Base-by-base conservation (phyloP, 2,113 vertebrate species). In the Rhinichthys klamathensis region DNA sequence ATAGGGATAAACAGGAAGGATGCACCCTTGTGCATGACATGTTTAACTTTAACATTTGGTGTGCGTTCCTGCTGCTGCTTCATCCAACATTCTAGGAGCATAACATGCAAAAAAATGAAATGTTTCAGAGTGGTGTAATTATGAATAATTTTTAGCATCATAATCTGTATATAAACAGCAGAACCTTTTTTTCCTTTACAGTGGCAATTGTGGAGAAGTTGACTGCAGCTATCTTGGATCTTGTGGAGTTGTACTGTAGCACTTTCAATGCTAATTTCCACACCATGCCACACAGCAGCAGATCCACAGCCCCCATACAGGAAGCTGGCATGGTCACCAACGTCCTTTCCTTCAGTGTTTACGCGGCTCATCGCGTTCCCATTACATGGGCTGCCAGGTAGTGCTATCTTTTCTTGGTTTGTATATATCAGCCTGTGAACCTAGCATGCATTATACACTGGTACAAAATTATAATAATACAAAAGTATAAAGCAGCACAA, bases 201-300 rank as follows among this genome's bases (percentile, higher is more conserved):
- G 97, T 97, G 84, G 93, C 94, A 83, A 95, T 97, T 4, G 96
- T 98, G 86, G 98, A 99, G 92, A 95, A 94, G 88, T 89, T 99
- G 90, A 99, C 98, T 0, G 97, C 96, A 0, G 96, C 97, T 90
- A 97, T 99, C 92, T 92, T 99, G 92, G 96, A 96, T 81, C 93
- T 99, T 91, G 97, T 99, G 60, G 97, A 97, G 84, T 94, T 99
- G 0, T 99, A 99, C 93, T 98, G 98, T 92, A 96, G 92, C 93
- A 97, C 97, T 0, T 99, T 99, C 89, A 98, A 98, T 0, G 97
- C 98, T 0, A 98, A 99, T 92, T 99, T 99, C 94, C 97, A 99
- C 92, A 91, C 96, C 0, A 93, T 91, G 0, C 90, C 93, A 0
- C 95, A 92, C 0, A 96, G 93, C n/a, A 94, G 91, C 81, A 88